Evolutionary conservation across 2,888 invertebrate genomes (phyloP).

Genomic region (Metallyticus violacea): DNA sequence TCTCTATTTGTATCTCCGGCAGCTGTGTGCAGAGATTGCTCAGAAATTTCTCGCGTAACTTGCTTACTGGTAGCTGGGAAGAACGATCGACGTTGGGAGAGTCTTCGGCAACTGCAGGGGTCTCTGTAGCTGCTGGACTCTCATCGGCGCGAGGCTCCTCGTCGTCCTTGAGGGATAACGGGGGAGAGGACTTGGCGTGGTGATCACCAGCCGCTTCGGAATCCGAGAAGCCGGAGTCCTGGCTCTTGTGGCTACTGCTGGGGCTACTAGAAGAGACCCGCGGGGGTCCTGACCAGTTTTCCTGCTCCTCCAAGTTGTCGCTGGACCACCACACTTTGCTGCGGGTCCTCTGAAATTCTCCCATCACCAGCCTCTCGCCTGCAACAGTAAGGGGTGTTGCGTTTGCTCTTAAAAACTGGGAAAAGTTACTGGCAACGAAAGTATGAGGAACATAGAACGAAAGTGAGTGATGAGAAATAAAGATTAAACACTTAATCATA

Average conservation of each 20-base stretch:
- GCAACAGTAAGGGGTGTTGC: too few species aligned
- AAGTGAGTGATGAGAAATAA: too few species aligned
- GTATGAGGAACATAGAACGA: too few species aligned
- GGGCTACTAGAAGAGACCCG: constrained; percentile 44
- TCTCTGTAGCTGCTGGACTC: neutral
- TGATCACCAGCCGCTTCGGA: constrained; percentile 52
- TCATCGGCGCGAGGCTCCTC: neutral
- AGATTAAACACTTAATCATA: too few species aligned
- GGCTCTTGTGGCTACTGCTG: constrained; percentile 65
- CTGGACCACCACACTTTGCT: constrained; percentile 69
- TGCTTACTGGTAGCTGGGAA: neutral
- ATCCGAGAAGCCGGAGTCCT: constrained; percentile 79
- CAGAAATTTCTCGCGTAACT: neutral
- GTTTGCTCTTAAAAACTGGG: too few species aligned
- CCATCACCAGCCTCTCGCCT: constrained; percentile 46
- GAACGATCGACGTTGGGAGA: neutral
- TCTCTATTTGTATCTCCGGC: neutral
- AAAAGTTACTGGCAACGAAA: too few species aligned
- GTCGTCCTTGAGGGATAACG: constrained; percentile 43
- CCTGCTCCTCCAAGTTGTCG: constrained; percentile 39
- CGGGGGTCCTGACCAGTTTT: constrained; percentile 42
- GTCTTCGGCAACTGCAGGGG: neutral
- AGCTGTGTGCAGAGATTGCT: neutral
- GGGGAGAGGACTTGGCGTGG: constrained; percentile 46
- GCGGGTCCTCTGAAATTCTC: constrained; percentile 63